A percentile compares a stretch with the other conserved stretches of the same genome.
phyloP scores from a whole-genome alignment of 2,888 invertebrate species.

The Danaus chrysippus region DNA sequence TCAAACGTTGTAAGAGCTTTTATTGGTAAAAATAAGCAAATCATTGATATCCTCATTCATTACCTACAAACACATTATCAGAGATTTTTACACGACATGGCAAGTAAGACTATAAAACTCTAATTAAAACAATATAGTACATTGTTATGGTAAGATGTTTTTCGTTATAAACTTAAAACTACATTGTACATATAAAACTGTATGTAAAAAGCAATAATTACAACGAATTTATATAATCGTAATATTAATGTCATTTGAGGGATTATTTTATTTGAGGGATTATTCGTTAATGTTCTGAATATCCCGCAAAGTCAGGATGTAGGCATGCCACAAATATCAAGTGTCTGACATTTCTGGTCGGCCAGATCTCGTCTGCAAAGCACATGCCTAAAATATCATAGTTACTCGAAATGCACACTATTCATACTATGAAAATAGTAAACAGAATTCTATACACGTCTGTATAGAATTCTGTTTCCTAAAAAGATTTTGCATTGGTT shows the following conservation, averaged over 20 bases:
- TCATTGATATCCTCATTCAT: too few relatives aligned
- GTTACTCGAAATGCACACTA: slow-evolving; percentile 13
- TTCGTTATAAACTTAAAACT: too few relatives aligned
- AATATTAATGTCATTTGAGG: background rate
- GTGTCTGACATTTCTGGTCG: slow-evolving; percentile 15
- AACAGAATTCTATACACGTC: slow-evolving; percentile 4
- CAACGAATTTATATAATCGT: background rate
- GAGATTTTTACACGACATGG: too few relatives aligned
- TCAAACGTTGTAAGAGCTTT: too few relatives aligned
- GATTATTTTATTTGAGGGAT: slow-evolving; percentile 14
- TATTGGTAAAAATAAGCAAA: too few relatives aligned
- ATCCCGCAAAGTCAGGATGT: slow-evolving; percentile 16
- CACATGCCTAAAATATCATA: slow-evolving; percentile 17
- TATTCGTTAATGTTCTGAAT: slow-evolving; percentile 14
- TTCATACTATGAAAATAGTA: slow-evolving; percentile 10
- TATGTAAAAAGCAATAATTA: background rate
- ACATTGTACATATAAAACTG: too few relatives aligned
- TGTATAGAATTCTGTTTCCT: background rate
- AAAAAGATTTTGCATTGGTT: background rate
- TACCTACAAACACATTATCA: too few relatives aligned
- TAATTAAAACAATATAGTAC: too few relatives aligned
- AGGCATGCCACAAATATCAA: slow-evolving; percentile 21
- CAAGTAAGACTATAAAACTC: too few relatives aligned
- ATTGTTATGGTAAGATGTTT: too few relatives aligned
- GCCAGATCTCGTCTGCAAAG: slow-evolving; percentile 20